Percentiles rank a stretch among this genome's conserved stretches.
These are phyloP conservation scores for Actinernus sp. DNA, from an alignment of 92 coral and sea anemone genomes.

Conservation along the genomic window DNA sequence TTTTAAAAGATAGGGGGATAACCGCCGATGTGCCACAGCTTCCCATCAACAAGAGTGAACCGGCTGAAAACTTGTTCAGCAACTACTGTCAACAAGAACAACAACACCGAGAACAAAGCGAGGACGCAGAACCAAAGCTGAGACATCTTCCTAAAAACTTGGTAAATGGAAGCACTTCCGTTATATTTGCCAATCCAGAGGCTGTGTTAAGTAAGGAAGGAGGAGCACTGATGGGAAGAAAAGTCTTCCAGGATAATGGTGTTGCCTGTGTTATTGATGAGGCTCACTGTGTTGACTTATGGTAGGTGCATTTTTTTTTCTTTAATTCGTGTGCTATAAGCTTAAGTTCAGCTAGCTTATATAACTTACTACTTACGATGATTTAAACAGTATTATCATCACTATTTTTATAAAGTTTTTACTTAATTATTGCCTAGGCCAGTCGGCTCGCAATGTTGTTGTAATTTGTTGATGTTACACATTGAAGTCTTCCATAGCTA, in stretches of 20 bases:
- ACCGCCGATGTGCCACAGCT: slow-evolving; percentile 67
- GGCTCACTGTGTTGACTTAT: slow-evolving; percentile 81
- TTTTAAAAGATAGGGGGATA: slow-evolving; percentile 36
- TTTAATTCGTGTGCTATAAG: background rate
- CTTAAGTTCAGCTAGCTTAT: too few relatives aligned
- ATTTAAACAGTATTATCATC: too few relatives aligned
- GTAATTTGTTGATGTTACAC: too few relatives aligned
- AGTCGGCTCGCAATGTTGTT: too few relatives aligned
- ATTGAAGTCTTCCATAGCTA: too few relatives aligned
- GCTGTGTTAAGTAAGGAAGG: slow-evolving; percentile 67
- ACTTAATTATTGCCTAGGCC: too few relatives aligned
- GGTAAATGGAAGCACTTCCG: slow-evolving; percentile 50
- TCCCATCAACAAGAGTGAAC: slow-evolving; percentile 16
- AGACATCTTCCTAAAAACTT: slow-evolving; percentile 26
- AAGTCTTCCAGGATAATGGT: slow-evolving; percentile 70
- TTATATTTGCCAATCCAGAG: slow-evolving; percentile 75
- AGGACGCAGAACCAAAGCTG: slow-evolving; percentile 31
- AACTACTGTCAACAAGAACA: too few relatives aligned
- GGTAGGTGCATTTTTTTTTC: slow-evolving; percentile 36
- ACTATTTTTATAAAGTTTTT: too few relatives aligned
- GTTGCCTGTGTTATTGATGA: slow-evolving; percentile 76
- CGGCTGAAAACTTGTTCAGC: slow-evolving; percentile 56
- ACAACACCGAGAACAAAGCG: slow-evolving; percentile 12
- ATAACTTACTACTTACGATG: too few relatives aligned
- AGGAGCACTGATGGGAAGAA: slow-evolving; percentile 61